Evolutionary conservation across 1,140 invertebrate species (phyloP).

Genomic region (Drosophila varians): DNA sequence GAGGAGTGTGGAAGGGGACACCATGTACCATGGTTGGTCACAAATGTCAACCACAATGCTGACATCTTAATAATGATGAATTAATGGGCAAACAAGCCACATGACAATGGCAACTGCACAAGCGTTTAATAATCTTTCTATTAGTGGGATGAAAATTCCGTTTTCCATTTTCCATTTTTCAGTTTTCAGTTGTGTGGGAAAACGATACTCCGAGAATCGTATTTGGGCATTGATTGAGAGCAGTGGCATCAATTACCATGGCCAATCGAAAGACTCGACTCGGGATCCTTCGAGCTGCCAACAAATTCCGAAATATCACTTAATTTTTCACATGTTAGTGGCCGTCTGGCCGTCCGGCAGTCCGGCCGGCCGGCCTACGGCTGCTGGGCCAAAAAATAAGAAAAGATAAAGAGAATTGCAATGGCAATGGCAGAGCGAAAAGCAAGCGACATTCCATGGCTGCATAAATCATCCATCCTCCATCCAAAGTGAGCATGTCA

Average conservation of each 20-base stretch:
- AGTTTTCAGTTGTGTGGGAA: background rate
- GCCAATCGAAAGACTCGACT: slow-evolving; percentile 25
- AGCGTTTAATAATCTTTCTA: slow-evolving; percentile 77
- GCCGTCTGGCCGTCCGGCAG: too few relatives aligned
- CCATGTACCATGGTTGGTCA: slow-evolving; percentile 33
- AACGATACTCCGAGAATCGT: slow-evolving; percentile 31
- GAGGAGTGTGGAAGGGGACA: background rate
- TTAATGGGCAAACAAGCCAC: slow-evolving; percentile 77
- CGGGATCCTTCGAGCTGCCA: slow-evolving; percentile 54
- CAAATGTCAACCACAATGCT: slow-evolving; percentile 78
- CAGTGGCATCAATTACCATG: slow-evolving; percentile 69
- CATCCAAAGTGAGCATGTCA: slow-evolving; percentile 73
- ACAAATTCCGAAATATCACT: slow-evolving; percentile 81
- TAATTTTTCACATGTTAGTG: slow-evolving; percentile 78
- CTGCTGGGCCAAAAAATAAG: slow-evolving; percentile 6
- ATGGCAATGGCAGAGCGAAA: slow-evolving; percentile 31
- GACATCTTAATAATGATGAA: slow-evolving; percentile 82
- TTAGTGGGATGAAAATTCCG: slow-evolving; percentile 54
- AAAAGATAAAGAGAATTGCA: slow-evolving; percentile 4
- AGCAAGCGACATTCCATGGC: slow-evolving; percentile 68
- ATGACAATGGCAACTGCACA: slow-evolving; percentile 57
- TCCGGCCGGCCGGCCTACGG: slow-evolving; percentile 12
- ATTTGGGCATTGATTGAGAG: slow-evolving; percentile 75
- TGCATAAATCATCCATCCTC: slow-evolving; percentile 72
- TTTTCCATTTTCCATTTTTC: slow-evolving; percentile 17